Evolutionary conservation across 2,888 invertebrate genomes (phyloP), one percentile per base, ranked within the genome.

Genomic region (Megalurothrips usitatus): DNA sequence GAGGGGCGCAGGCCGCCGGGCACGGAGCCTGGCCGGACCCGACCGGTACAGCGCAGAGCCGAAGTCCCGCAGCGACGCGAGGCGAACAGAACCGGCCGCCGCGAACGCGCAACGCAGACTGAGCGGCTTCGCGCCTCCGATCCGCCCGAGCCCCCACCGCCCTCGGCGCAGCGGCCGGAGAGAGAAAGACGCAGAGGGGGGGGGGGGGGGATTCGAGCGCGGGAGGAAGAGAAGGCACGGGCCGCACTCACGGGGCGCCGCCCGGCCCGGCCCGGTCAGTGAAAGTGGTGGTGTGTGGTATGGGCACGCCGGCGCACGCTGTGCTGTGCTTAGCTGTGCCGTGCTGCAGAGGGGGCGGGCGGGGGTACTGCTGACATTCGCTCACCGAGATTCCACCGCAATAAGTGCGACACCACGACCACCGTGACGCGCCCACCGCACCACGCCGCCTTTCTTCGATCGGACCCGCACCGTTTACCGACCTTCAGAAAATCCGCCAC

Each of bases 401-500:
- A 75, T 75, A 75, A 75, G 68, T 26, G 68, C 68, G 12, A 12
- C 68, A 11, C 23, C 19, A n/a, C 63, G 23, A n/a, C 19, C n/a
- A 11, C 52, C 17, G 14, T 17, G 6, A 11, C 52, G 34, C 34
- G 34, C 1, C 52, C 19, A 12, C 10, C 52, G 2, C 52, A 52
- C 4, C 2, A 52, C 52, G 10, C 19, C 82, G 34, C 3, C 34
- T 43, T 43, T 43, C 34, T 43, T 43, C 34, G 34, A 43, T 43
- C 34, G 34, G 6, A 6, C 34, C 34, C 34, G 6, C 34, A 43
- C n/a, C n/a, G 34, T 43, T 43, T 82, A 49, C 58, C 78, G 82
- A 49, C 58, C 78, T 63, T 68, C 79, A 23, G 68, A 47, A 26
- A 43, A 49, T 48, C 78, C 80, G 78, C 81, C 19, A 75, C 78